Evolutionary conservation across 2,113 vertebrate genomes (phyloP), one percentile per base, ranked within the genome.

Genomic region (Micronycteris hirsuta): DNA sequence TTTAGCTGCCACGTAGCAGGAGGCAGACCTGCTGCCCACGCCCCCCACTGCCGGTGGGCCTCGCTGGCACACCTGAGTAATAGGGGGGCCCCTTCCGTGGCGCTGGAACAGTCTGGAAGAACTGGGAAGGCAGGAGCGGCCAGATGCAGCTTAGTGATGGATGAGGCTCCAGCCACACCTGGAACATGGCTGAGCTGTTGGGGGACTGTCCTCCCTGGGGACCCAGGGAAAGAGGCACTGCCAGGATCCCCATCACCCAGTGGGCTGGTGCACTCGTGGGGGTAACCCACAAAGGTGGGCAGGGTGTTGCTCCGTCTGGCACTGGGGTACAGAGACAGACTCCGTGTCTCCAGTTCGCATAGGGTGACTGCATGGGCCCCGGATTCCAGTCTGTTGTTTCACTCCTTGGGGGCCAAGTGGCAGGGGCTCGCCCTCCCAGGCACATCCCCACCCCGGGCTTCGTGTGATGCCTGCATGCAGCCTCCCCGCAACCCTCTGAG

Each of bases 351-450:
- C 13, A 19, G 26, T 26, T n/a, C 3, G 5, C 28, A 20, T 47
- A 17, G 38, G 63, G 45, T 43, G 38, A 47, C n/a, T 4, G 4
- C 33, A 31, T 9, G 38, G 41, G 33, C 61, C 17, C 26, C 20
- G 11, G 33, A 12, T 45, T 87, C 71, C 67, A 2, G 52, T 73
- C 49, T 78, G 28, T 49, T 24, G 10, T 86, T 38, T 4, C 3
- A 7, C 5, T 33, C 7, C 31, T 74, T 2, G 0, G 13, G 47
- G 43, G 43, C 31, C 1, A 2, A 15, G 17, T 4, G 14, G 36
- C 13, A 38, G 54, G 16, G 67, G n/a, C 33, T 71, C 14, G 17
- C 31, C 5, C 4, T 17, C 24, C 26, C 10, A 20, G 43, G 11
- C 41, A 7, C 43, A 3, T 26, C 41, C 83, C 17, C 4, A 1